Conservation (phyloP, 2,113 vertebrate species). For the Epinephelus fuscoguttatus region DNA sequence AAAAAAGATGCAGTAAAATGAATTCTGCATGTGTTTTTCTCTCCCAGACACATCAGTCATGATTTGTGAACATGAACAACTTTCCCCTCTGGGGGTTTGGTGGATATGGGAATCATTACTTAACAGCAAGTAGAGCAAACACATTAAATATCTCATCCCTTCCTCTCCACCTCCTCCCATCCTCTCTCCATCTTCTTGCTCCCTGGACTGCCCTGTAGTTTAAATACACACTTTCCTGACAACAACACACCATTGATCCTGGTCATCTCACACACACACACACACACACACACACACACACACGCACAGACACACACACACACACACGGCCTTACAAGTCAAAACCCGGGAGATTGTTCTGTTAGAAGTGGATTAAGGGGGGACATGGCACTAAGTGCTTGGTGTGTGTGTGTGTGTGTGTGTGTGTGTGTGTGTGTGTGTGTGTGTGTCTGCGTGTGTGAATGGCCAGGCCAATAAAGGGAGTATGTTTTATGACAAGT, state of each 20-base stretch:
- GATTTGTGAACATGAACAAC: constrained; percentile 59
- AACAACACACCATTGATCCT: constrained; percentile 77
- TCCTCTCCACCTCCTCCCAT: constrained; percentile 13
- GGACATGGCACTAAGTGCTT: constrained; percentile 51
- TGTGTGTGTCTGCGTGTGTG: constrained; percentile 29
- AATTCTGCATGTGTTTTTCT: constrained; percentile 15
- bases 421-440: constrained; percentile 10
- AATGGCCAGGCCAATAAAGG: constrained; percentile 78
- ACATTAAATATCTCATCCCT: constrained; percentile 64
- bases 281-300: constrained; percentile 15
- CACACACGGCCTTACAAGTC: constrained; percentile 35
- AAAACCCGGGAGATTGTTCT: constrained; percentile 78
- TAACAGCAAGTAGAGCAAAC: constrained; percentile 71
- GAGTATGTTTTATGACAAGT: constrained; percentile 84
- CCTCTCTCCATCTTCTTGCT: constrained; percentile 48
- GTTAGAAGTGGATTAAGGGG: constrained; percentile 80
- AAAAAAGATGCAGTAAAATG: background rate
- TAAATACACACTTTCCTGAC: constrained; percentile 80
- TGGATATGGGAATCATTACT: constrained; percentile 67
- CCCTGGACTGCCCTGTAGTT: constrained; percentile 68
- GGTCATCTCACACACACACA: background rate
- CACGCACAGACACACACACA: background rate
- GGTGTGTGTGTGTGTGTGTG: constrained; percentile 30
- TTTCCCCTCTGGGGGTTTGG: constrained; percentile 29
- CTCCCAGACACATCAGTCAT: constrained; percentile 8